These are phyloP conservation scores for Clarias batrachus DNA, from an alignment of 2,113 vertebrate species.

Conservation along the genomic window DNA sequence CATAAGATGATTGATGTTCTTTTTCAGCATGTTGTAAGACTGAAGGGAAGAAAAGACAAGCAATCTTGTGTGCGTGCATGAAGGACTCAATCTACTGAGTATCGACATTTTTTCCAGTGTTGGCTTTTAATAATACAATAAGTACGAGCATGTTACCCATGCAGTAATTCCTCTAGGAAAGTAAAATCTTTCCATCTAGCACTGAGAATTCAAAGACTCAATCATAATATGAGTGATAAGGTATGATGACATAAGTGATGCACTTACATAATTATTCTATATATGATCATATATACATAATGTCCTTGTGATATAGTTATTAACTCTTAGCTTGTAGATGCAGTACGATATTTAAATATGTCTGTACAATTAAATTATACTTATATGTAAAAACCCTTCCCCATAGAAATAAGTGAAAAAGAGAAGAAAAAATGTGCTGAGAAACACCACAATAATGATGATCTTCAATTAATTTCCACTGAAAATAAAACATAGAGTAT, in stretches of 20 bases:
- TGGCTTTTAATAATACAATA: neutral
- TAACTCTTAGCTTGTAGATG: neutral
- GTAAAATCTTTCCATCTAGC: neutral
- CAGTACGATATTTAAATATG: neutral
- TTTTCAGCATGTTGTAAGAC: neutral
- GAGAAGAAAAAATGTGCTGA: neutral
- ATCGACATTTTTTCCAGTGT: neutral
- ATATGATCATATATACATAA: no score
- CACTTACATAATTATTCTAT: neutral
- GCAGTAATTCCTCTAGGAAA: neutral
- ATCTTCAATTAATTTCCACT: neutral
- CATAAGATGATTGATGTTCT: neutral
- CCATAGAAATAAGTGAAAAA: neutral
- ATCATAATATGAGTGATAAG: neutral
- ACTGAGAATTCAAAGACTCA: neutral
- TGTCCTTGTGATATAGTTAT: neutral
- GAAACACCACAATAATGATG: neutral
- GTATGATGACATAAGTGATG: neutral
- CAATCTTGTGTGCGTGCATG: neutral
- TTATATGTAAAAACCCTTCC: neutral
- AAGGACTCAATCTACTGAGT: neutral
- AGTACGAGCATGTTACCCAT: neutral
- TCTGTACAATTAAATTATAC: neutral
- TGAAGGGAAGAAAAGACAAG: neutral
- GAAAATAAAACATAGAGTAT: neutral